Conservation (phyloP, 2,113 vertebrate genomes). For the Pao palembangensis region DNA sequence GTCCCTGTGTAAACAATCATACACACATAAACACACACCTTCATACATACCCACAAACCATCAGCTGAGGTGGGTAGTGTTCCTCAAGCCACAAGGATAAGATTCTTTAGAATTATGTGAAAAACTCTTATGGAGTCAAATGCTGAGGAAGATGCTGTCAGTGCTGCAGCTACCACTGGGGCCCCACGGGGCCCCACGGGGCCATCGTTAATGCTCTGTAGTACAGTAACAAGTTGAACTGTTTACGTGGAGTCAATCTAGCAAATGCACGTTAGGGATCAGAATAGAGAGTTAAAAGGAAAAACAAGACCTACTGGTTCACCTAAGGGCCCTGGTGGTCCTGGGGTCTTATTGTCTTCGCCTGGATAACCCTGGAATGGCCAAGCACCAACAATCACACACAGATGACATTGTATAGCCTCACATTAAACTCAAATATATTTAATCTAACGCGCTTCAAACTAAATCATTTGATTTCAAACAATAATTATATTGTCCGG, state of each 20-base stretch:
- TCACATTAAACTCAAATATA: not conserved
- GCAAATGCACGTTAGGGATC: conserved; percentile 5
- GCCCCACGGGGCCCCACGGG: conserved; percentile 3
- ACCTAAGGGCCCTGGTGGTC: conserved; percentile 94
- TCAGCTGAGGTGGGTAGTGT: not conserved
- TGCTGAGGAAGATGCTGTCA: not conserved
- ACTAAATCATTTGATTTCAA: not conserved
- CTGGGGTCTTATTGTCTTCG: conserved; percentile 83
- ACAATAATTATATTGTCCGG: conserved; percentile 6
- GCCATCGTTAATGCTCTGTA: no score
- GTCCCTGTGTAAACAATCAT: conserved; percentile 77
- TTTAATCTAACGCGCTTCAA: not conserved
- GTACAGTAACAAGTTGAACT: no score
- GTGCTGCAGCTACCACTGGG: conserved; percentile 9
- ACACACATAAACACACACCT: conserved; percentile 28
- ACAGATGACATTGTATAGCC: conserved; percentile 2
- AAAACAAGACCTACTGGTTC: conserved; percentile 99
- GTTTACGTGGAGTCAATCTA: conserved; percentile 7
- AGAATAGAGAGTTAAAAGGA: conserved; percentile 67
- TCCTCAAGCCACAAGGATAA: conserved; percentile 1
- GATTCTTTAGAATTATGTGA: not conserved
- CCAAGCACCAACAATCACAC: conserved; percentile 30
- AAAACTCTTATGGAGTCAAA: conserved; percentile 12
- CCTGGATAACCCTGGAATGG: conserved; percentile 88
- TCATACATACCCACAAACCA: conserved; percentile 4